Percentiles rank a stretch among this genome's conserved stretches.
These are phyloP conservation scores for Eristalis arbustorum DNA, from an alignment of 2,888 invertebrate genomes.

Conservation along the genomic window DNA sequence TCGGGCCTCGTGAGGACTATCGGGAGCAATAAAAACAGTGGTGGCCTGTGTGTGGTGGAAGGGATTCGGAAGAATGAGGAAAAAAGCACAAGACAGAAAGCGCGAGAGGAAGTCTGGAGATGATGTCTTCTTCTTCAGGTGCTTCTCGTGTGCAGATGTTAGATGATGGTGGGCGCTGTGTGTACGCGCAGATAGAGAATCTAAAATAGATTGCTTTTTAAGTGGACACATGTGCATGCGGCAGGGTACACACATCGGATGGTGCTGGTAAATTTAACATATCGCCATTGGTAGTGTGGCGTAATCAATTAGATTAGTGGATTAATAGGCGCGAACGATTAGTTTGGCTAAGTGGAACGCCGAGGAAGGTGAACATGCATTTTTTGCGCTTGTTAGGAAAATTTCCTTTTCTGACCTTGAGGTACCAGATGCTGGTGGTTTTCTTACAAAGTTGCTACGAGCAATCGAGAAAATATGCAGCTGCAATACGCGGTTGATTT, in stretches of 20 bases:
- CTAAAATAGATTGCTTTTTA: slow-evolving; percentile 67
- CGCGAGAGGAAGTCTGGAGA: slow-evolving; percentile 43
- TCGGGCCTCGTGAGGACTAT: slow-evolving; percentile 58
- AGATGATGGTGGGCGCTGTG: slow-evolving; percentile 41
- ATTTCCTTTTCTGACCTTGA: not conserved
- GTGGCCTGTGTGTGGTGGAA: not conserved
- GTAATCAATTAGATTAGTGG: slow-evolving; percentile 69
- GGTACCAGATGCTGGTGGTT: not conserved
- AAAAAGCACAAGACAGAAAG: slow-evolving; percentile 29
- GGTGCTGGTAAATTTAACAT: slow-evolving; percentile 58
- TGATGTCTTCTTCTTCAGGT: slow-evolving; percentile 67
- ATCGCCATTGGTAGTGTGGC: slow-evolving; percentile 67
- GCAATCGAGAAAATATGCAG: not conserved
- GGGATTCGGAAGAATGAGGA: not conserved
- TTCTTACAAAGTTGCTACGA: not conserved
- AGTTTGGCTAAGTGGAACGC: slow-evolving; percentile 48
- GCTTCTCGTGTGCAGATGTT: slow-evolving; percentile 53
- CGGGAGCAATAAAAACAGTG: slow-evolving; percentile 38
- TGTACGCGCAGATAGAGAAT: slow-evolving; percentile 55
- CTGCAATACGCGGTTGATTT: too few species aligned
- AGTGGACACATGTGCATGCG: slow-evolving; percentile 64
- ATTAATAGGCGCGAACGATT: slow-evolving; percentile 66
- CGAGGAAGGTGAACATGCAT: not conserved
- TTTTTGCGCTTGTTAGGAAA: not conserved
- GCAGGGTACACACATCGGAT: slow-evolving; percentile 49